Evolutionary conservation across 1,140 invertebrate genomes (phyloP).

Genomic region (Rhagoletis zephyria): DNA sequence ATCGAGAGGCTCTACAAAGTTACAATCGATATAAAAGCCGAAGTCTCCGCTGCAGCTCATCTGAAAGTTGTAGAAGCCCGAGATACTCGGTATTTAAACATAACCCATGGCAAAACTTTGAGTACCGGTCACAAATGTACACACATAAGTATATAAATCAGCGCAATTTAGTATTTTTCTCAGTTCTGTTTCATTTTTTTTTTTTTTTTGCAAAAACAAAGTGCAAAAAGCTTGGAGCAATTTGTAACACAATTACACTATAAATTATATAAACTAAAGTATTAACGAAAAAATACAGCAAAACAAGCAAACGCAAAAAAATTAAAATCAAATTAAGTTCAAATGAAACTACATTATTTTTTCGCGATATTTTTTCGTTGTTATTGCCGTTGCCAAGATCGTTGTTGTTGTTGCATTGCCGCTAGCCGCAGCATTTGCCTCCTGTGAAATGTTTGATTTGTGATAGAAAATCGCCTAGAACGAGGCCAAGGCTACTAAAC

Average conservation of each 20-base stretch:
- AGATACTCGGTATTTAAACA: too few relatives aligned
- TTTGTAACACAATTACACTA: not conserved
- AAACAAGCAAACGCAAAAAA: conserved; percentile 25
- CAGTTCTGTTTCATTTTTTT: too few relatives aligned
- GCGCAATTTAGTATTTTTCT: too few relatives aligned
- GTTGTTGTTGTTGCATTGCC: conserved; percentile 20
- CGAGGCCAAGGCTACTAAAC: conserved; percentile 72
- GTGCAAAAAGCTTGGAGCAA: not conserved
- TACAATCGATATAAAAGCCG: too few relatives aligned
- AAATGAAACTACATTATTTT: conserved; percentile 16
- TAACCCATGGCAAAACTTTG: too few relatives aligned
- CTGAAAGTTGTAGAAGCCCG: too few relatives aligned
- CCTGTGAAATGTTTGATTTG: conserved; percentile 49
- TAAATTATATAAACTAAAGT: not conserved
- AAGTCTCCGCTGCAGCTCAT: too few relatives aligned
- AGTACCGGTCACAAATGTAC: too few relatives aligned
- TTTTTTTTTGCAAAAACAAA: not conserved
- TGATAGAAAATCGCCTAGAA: conserved; percentile 60
- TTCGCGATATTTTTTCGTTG: not conserved
- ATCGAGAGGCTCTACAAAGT: too few relatives aligned
- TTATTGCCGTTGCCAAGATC: not conserved
- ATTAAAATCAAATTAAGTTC: conserved; percentile 40
- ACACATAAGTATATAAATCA: too few relatives aligned
- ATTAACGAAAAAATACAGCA: not conserved
- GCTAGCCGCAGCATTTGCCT: conserved; percentile 27